phyloP scores from a whole-genome alignment of 2,113 vertebrate genomes.

The Leucoraja erinaceus region DNA sequence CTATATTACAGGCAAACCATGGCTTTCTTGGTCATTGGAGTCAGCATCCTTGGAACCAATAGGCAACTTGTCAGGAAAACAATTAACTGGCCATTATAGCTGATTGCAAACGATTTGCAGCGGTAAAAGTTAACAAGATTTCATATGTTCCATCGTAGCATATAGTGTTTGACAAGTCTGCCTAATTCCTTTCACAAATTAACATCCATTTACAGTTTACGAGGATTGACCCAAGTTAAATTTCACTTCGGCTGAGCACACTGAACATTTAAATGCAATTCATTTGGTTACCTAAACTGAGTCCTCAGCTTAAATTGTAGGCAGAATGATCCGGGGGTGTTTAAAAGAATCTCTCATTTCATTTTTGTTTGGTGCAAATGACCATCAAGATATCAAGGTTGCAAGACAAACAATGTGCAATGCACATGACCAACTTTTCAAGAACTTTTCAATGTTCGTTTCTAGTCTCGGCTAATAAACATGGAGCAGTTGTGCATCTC shows the following conservation, averaged over 20 bases:
- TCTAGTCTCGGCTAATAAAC: neutral
- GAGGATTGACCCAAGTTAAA: neutral
- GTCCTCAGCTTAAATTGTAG: neutral
- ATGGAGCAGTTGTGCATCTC: neutral
- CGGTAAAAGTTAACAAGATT: neutral
- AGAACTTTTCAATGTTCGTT: neutral
- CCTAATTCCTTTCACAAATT: neutral
- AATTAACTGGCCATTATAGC: neutral
- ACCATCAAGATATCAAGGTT: neutral
- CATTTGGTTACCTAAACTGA: neutral
- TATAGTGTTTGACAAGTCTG: neutral
- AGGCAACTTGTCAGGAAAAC: neutral
- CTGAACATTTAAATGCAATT: neutral
- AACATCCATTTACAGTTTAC: neutral
- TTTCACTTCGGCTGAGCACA: neutral
- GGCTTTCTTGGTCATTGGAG: neutral
- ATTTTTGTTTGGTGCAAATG: neutral
- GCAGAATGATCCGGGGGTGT: neutral
- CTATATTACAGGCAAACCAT: neutral
- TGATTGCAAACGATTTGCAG: neutral
- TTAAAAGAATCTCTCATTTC: neutral
- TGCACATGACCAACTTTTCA: neutral
- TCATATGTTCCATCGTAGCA: neutral
- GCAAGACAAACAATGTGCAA: neutral
- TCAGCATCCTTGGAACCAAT: neutral